phyloP scores from a whole-genome alignment of 1,140 invertebrate species.

The Drosophila fuyamai region DNA sequence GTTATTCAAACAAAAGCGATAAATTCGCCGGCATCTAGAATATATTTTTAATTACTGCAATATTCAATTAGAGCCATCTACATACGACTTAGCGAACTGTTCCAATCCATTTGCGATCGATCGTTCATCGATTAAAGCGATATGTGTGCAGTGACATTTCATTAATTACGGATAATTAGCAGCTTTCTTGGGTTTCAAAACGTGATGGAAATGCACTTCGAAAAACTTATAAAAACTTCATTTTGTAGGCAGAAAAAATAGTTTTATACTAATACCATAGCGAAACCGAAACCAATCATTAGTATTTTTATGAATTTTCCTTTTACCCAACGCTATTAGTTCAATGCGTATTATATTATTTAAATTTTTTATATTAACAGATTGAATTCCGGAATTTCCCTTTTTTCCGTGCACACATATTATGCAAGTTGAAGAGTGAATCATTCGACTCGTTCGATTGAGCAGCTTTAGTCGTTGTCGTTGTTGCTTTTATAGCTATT shows the following conservation, averaged over 20 bases:
- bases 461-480: conserved; percentile 11
- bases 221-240: not conserved
- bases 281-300: too few species aligned
- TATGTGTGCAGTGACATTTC: conserved; percentile 53
- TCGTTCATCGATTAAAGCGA: conserved; percentile 37
- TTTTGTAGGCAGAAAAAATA: too few species aligned
- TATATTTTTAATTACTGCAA: conserved; percentile 31
- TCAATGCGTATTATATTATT: not conserved
- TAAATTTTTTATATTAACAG: not conserved
- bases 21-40: conserved; percentile 18
- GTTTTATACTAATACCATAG: too few species aligned
- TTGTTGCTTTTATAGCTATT: conserved; percentile 24
- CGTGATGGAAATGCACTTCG: not conserved
- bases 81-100: conserved; percentile 5
- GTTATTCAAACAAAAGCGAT: conserved; percentile 35
- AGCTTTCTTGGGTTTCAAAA: conserved; percentile 21
- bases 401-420: not conserved
- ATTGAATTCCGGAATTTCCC: not conserved
- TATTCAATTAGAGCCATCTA: conserved; percentile 33
- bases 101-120: conserved; percentile 5
- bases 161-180: conserved; percentile 63
- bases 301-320: not conserved
- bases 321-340: not conserved
- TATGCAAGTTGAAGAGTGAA: conserved; percentile 10
- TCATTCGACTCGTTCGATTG: conserved; percentile 42